phyloP scores from a whole-genome alignment of 2,113 vertebrate genomes.

The Zapus hudsonius region DNA sequence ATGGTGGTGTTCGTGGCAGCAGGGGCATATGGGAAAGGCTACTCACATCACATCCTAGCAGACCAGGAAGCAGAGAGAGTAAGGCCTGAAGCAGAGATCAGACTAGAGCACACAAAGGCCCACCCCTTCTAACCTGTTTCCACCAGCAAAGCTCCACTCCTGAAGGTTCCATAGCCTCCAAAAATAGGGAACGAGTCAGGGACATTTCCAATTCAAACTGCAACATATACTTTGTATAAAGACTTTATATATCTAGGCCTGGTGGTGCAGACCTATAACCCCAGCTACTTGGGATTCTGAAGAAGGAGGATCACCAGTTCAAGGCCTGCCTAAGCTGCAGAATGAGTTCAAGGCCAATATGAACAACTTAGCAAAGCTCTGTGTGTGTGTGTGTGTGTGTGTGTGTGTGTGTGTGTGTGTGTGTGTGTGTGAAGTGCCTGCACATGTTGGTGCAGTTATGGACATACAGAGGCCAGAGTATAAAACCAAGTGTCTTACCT shows the following conservation, averaged over 20 bases:
- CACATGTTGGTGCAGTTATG: too few relatives aligned
- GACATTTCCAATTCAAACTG: too few relatives aligned
- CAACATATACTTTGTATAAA: not conserved
- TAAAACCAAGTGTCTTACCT: too few relatives aligned
- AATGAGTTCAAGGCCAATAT: not conserved
- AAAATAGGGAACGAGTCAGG: too few relatives aligned
- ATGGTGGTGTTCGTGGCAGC: not conserved
- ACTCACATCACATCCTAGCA: not conserved
- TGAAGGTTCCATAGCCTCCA: too few relatives aligned
- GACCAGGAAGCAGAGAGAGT: not conserved
- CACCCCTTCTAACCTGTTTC: too few relatives aligned
- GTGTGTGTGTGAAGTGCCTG: too few relatives aligned
- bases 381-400: too few relatives aligned
- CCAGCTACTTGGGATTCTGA: not conserved
- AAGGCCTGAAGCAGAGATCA: not conserved
- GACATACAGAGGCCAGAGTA: too few relatives aligned
- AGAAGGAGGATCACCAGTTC: not conserved
- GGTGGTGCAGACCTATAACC: not conserved
- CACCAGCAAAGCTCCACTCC: too few relatives aligned
- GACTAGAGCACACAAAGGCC: not conserved
- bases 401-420: too few relatives aligned
- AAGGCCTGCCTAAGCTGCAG: too few relatives aligned
- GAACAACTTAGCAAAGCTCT: not conserved
- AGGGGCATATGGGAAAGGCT: not conserved
- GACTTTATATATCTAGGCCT: not conserved